Conservation (phyloP, 2,113 vertebrate species). For the Fukomys damarensis region DNA sequence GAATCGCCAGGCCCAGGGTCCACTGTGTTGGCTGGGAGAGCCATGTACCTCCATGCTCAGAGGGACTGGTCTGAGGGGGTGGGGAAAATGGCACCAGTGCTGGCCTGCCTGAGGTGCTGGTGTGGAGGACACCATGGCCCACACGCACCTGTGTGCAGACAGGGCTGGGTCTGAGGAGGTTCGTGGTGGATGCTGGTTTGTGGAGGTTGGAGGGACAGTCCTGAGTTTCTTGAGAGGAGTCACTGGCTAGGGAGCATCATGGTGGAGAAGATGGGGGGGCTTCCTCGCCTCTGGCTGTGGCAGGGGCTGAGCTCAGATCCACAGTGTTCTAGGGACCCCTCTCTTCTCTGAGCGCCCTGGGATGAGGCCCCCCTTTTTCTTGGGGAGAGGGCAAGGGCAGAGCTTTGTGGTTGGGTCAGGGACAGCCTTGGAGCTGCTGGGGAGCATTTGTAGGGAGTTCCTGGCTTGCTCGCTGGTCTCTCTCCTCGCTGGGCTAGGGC, state of each 20-base stretch:
- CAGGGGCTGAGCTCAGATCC: background rate
- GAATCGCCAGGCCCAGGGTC: background rate
- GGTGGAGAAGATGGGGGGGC: background rate
- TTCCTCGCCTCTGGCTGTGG: background rate
- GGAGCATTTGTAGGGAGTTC: background rate
- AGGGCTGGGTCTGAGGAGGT: background rate
- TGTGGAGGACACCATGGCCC: no score
- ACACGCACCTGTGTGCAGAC: rapidly evolving
- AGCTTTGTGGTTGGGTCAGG: no score
- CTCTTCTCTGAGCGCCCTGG: background rate
- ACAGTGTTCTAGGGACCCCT: background rate
- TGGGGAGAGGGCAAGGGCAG: background rate
- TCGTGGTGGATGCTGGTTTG: rapidly evolving
- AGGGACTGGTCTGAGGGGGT: background rate
- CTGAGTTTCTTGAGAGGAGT: background rate
- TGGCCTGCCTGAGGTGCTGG: background rate
- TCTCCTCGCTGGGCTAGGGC: background rate
- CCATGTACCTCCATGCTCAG: rapidly evolving
- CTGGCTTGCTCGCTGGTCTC: rapidly evolving
- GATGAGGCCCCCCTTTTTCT: no score
- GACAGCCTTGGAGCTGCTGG: rapidly evolving
- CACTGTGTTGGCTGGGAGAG: background rate
- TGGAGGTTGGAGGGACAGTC: no score
- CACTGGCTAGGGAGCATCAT: background rate
- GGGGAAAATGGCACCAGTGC: rapidly evolving